These are phyloP conservation scores for Gulo gulo DNA, from an alignment of 2,113 vertebrate species.

Conservation along the genomic window DNA sequence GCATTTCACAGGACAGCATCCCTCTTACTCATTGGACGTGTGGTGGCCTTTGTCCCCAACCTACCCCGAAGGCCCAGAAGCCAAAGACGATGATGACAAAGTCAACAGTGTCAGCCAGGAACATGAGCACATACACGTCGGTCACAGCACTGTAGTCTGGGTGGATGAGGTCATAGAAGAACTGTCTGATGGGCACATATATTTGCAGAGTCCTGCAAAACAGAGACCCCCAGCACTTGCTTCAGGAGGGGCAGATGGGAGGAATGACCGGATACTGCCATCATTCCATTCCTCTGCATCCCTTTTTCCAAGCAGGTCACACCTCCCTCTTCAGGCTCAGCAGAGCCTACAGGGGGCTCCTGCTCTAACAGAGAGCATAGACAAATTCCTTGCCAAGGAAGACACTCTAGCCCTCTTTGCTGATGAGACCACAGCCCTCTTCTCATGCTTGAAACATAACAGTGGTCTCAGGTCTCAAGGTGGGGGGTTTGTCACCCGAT, in stretches of 20 bases:
- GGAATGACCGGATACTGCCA: rapidly evolving
- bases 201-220: constrained; percentile 90
- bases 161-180: constrained; percentile 98
- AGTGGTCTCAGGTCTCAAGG: not conserved
- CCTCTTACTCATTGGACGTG: rapidly evolving
- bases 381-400: not conserved
- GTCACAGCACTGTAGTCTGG: constrained; percentile 98
- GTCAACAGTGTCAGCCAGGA: constrained; percentile 96
- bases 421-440: not conserved
- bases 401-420: not conserved
- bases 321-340: not conserved
- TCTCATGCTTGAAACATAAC: not conserved
- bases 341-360: rapidly evolving
- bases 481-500: not conserved
- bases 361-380: not conserved
- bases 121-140: constrained; percentile 98
- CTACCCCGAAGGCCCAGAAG: constrained; percentile 98
- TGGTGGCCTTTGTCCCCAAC: constrained; percentile 53
- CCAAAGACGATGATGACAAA: constrained; percentile 99
- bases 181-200: constrained; percentile 94
- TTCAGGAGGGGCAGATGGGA: not conserved
- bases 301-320: not conserved
- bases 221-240: constrained; percentile 13
- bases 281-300: not conserved
- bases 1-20: not conserved